Conservation (phyloP, 2,888 invertebrate species). For the Phyto melanocephala region DNA sequence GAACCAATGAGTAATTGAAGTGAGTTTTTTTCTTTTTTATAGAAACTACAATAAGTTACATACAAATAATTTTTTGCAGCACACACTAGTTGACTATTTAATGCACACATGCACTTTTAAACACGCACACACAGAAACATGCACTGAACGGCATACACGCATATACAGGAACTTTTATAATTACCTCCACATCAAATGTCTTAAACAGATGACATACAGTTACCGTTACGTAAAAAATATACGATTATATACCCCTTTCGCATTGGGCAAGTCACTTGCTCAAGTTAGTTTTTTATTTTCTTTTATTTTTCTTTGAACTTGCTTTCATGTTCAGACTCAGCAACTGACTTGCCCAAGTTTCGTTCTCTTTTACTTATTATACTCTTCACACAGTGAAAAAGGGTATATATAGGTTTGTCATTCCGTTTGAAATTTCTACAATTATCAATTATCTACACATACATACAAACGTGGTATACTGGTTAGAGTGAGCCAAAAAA, state of each 20-base stretch:
- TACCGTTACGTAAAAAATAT: conserved; percentile 11
- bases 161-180: background rate
- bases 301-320: no score
- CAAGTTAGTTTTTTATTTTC: no score
- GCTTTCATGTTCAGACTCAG: no score
- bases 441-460: no score
- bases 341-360: no score
- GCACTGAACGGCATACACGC: background rate
- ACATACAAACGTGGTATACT: no score
- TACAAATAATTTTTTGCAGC: background rate
- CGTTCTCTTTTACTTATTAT: no score
- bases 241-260: background rate
- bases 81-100: background rate
- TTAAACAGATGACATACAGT: conserved; percentile 9
- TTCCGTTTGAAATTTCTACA: no score
- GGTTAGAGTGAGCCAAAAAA: no score
- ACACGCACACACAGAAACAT: background rate
- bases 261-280: no score
- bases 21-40: conserved; percentile 13
- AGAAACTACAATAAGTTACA: conserved; percentile 18
- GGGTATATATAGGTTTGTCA: no score
- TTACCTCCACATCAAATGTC: conserved; percentile 1
- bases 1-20: conserved; percentile 1
- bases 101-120: background rate
- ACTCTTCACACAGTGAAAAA: no score